Percentiles rank a stretch among this genome's conserved stretches.
phyloP scores from a whole-genome alignment of 2,888 invertebrate species.

The Blastobasis lacticolella region DNA sequence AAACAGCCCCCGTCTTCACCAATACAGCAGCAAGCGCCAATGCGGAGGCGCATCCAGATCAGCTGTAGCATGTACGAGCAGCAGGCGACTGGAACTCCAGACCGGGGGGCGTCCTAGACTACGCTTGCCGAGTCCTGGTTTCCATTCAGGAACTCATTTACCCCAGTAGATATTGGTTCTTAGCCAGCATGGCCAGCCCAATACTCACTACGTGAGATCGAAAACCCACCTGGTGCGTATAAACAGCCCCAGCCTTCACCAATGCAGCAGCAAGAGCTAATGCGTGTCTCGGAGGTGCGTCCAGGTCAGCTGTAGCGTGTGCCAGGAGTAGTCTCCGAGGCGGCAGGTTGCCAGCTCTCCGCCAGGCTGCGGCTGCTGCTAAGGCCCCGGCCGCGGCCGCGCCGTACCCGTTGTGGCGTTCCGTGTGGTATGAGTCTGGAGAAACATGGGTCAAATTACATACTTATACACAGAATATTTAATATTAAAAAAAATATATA shows the following conservation, averaged over 20 bases:
- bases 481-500: too few species aligned
- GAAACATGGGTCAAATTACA: not conserved
- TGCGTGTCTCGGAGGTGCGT: conserved; percentile 91
- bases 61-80: conserved; percentile 87
- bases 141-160: too few species aligned
- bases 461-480: too few species aligned
- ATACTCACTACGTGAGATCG: too few species aligned
- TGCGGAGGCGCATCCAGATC: conserved; percentile 90
- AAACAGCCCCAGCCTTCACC: conserved; percentile 85
- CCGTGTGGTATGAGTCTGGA: conserved; percentile 86
- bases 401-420: conserved; percentile 90
- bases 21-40: conserved; percentile 88
- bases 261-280: conserved; percentile 88
- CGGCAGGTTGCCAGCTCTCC: conserved; percentile 84
- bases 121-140: too few species aligned
- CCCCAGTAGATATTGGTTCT: too few species aligned
- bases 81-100: conserved; percentile 66
- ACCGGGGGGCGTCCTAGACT: too few species aligned
- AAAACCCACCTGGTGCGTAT: conserved; percentile 84
- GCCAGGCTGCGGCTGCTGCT: conserved; percentile 85
- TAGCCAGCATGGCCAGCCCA: too few species aligned
- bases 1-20: conserved; percentile 85
- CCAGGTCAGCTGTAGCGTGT: conserved; percentile 90
- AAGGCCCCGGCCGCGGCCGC: conserved; percentile 80
- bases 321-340: conserved; percentile 74